phyloP scores from a whole-genome alignment of 1,140 invertebrate genomes.

The Sycophila sp. region DNA sequence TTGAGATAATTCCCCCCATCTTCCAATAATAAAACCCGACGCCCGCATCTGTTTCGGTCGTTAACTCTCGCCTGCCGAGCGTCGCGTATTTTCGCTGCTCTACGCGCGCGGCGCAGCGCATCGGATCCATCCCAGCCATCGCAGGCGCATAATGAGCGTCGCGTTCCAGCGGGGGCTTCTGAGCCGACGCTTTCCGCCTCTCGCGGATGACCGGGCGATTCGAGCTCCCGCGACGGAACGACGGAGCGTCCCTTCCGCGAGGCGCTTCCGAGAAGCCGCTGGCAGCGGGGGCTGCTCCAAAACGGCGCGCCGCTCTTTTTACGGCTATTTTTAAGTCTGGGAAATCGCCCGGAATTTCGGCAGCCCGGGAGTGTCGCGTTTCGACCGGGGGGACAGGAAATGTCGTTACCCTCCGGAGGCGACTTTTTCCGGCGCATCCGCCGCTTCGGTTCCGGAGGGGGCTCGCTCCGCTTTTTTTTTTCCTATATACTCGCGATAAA shows the following conservation, averaged over 20 bases:
- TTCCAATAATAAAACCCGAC: background rate
- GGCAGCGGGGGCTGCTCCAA: background rate
- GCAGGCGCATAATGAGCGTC: background rate
- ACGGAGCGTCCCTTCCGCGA: too few species aligned
- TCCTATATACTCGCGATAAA: too few species aligned
- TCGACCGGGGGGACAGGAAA: background rate
- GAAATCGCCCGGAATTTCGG: too few species aligned
- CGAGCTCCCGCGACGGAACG: background rate
- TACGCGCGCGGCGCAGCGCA: background rate
- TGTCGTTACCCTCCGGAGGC: too few species aligned
- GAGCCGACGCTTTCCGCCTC: background rate
- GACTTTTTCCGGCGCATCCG: conserved; percentile 4
- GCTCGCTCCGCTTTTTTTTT: too few species aligned
- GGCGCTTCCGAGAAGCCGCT: background rate
- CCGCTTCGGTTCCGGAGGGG: too few species aligned
- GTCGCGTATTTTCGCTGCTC: background rate
- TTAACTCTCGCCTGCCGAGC: background rate
- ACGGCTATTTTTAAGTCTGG: background rate
- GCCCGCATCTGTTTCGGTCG: conserved; percentile 15
- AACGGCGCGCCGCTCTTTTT: conserved; percentile 6
- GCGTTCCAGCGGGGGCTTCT: background rate
- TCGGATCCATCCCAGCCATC: background rate
- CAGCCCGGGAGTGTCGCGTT: background rate
- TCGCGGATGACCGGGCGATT: background rate
- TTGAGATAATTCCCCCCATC: conserved; percentile 20